Evolutionary conservation across 2,888 invertebrate genomes (phyloP).

Genomic region (Helleia helle): DNA sequence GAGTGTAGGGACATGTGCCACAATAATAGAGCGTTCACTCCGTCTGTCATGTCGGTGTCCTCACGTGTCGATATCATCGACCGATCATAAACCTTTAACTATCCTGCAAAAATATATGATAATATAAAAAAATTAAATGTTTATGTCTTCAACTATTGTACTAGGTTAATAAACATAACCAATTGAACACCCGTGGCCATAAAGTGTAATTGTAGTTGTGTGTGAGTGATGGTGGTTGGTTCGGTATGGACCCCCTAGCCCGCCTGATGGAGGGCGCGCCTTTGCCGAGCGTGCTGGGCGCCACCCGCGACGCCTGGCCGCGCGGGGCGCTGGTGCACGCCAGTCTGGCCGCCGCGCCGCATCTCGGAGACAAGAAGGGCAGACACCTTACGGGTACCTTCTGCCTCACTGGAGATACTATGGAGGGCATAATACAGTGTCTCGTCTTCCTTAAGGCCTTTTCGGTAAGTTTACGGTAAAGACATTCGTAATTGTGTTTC

Average conservation of each 20-base stretch:
- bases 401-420: conserved; percentile 91
- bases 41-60: conserved; percentile 37
- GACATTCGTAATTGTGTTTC: too few species aligned
- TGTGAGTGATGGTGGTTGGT: conserved; percentile 21
- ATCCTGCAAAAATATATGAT: too few species aligned
- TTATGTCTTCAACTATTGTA: too few species aligned
- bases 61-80: conserved; percentile 40
- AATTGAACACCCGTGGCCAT: too few species aligned
- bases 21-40: conserved; percentile 26
- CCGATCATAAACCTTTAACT: conserved; percentile 25
- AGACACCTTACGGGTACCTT: conserved; percentile 91
- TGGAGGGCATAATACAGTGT: conserved; percentile 95
- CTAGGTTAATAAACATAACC: too few species aligned
- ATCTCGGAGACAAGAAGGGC: conserved; percentile 81
- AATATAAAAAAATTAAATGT: too few species aligned
- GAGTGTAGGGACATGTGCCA: conserved; percentile 48
- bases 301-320: conserved; percentile 71
- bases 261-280: conserved; percentile 85
- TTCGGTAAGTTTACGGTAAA: conserved; percentile 81
- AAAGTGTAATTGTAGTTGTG: too few species aligned
- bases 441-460: conserved; percentile 93
- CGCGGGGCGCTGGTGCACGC: conserved; percentile 85
- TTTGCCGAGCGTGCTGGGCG: conserved; percentile 73
- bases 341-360: conserved; percentile 82
- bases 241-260: conserved; percentile 86